Base-by-base conservation (phyloP, 2,797 vertebrate genomes). In the Pygocentrus nattereri region DNA sequence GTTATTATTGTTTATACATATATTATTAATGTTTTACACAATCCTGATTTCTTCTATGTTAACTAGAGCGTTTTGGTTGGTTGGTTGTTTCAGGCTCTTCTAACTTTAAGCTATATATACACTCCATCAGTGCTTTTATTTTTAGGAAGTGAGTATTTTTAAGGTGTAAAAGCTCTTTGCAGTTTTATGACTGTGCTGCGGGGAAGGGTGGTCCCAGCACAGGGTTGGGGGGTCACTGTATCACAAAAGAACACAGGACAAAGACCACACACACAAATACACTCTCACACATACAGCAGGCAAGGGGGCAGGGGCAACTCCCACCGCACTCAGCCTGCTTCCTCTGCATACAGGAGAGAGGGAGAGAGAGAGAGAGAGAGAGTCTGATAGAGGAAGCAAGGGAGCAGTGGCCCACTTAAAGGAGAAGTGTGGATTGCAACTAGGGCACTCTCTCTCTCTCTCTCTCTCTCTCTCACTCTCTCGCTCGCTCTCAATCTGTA, bases 171-270 rank as follows among this genome's bases (percentile, higher is more conserved):
- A 67, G 41, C 52, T 67, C 41, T 34, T 44, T 75, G 67, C 62
- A 68, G 64, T 77, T 73, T 78, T 80, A 78, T 68, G 52, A 72
- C 54, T 70, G 34, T 73, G 64, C 75, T 27, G 27, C 74, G 75
- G 89, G 88, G 88, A 81, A 62, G 85, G 85, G 87, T 18, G 80
- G 90, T 4, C 88, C 88, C 75, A 85, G 59, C 0, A 87, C 87
- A 69, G 31, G 18, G 67, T 0, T 88, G 85, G 58, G 84, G 90
- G 74, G 84, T 90, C 15, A 90, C 90, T 88, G 79, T 87, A 58
- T 88, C 76, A 80, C 89, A 87, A 16, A 85, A 67, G 82, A 91
- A 88, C 84, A 1, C 80, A 81, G 84, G 84, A 87, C 86, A 64
- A 90, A 82, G 86, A 64, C 76, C 71, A 69, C 75, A 80, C 74